These are phyloP conservation scores for Stenopsyche tienmushanensis DNA, from an alignment of 1,140 invertebrate genomes.

Conservation along the genomic window DNA sequence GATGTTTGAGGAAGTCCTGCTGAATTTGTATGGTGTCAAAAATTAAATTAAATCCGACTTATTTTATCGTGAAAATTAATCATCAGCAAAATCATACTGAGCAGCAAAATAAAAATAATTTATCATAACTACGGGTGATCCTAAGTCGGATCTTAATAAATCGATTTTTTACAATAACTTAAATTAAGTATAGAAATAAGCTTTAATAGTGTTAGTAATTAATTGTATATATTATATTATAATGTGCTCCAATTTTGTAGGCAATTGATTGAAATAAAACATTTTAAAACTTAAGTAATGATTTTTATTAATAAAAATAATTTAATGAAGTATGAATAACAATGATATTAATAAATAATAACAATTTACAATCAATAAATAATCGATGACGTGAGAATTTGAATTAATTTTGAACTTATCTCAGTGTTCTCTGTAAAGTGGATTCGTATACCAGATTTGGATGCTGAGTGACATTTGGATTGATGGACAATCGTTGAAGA, in stretches of 20 bases:
- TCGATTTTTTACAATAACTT: background rate
- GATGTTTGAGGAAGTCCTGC: constrained; percentile 37
- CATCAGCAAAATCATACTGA: no score
- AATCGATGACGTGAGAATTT: background rate
- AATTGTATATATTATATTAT: background rate
- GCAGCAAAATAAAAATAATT: no score
- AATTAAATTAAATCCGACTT: background rate
- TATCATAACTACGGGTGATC: no score
- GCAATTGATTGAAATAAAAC: no score
- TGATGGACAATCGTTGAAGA: background rate
- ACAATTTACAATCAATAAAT: background rate
- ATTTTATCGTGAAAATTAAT: background rate
- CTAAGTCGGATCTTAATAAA: no score
- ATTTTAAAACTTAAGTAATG: no score
- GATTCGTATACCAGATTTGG: constrained; percentile 36
- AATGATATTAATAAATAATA: background rate
- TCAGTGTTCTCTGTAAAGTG: constrained; percentile 36
- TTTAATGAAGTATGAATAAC: no score
- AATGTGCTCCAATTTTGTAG: no score
- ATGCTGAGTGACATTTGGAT: constrained; percentile 37
- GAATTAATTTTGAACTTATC: constrained; percentile 7
- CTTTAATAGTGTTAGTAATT: background rate
- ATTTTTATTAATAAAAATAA: no score
- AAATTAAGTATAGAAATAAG: background rate
- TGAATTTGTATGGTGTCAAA: constrained; percentile 32